Base-by-base conservation (phyloP, 2,797 vertebrate genomes). In the Menidia menidia region DNA sequence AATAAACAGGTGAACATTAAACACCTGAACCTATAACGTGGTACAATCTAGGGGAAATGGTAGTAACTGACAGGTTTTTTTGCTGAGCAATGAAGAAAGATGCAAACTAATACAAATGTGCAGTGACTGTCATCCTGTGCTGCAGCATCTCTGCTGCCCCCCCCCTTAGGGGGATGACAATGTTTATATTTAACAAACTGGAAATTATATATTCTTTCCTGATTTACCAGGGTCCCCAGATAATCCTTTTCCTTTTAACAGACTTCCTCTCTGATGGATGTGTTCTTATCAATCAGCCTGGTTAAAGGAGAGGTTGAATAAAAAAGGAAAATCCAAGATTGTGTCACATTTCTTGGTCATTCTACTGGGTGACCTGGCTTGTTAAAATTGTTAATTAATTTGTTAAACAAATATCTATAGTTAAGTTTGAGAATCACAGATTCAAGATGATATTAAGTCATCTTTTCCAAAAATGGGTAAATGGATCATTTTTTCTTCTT, bases 381-480 rank as follows among this genome's bases (percentile, higher is more conserved):
- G 57, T 41, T 56, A 1, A 25, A 53, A 64, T 82, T 77, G 57
- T 41, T 56, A 1, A 25, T 25, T 72, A 52, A 62, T 80, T 80
- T 68, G 54, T 64, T 73, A 72, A 43, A 57, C 44, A 55, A 81
- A 57, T 73, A 1, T 61, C 31, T 31, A 54, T 8, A 25, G 30
- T 18, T 12, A 71, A 33, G 14, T 35, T 69, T 33, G 7, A 62
- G 51, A 9, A 75, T 71, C 25, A 47, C 39, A 53, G 41, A 18
- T 13, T 3, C 5, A 39, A 39, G 10, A 7, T 6, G 10, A 19
- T 47, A 4, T 56, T 61, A 39, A 39, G 4, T 39, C 35, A 39
- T 39, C 35, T 6, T 39, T 39, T 39, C 10, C 35, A 4, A 39
- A 39, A 39, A 39, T 7, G 4, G 35, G 25, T 25, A 25, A 25